phyloP scores from a whole-genome alignment of 2,888 invertebrate genomes.

The Amphipoea lucens region DNA sequence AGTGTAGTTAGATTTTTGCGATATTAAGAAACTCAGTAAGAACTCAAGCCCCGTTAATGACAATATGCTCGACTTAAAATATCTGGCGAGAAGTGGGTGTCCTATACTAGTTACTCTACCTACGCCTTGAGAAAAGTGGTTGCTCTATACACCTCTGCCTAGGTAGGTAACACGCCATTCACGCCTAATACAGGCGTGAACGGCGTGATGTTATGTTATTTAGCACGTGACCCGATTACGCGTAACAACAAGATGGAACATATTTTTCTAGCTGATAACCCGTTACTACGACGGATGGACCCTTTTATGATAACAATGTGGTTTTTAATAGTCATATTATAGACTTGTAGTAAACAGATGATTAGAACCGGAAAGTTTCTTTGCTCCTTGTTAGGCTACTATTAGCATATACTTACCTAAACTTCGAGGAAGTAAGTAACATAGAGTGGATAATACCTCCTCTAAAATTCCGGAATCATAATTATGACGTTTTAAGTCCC shows the following conservation, averaged over 20 bases:
- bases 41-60: background rate
- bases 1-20: background rate
- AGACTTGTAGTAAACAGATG: conserved; percentile 13
- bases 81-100: background rate
- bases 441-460: background rate
- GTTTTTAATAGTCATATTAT: conserved; percentile 2
- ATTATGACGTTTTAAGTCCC: background rate
- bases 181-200: no score
- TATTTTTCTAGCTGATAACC: conserved; percentile 59
- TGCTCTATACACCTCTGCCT: background rate
- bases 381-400: background rate
- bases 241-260: conserved; percentile 39
- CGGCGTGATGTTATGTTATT: background rate
- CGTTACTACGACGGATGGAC: conserved; percentile 25
- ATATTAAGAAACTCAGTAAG: background rate
- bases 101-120: background rate
- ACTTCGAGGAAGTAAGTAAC: background rate
- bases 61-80: no score
- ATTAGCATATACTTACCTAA: background rate
- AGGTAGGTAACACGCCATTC: no score
- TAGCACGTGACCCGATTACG: conserved; percentile 42
- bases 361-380: conserved; percentile 18
- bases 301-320: conserved; percentile 29
- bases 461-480: background rate
- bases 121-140: background rate